Evolutionary conservation across 2,888 invertebrate genomes (phyloP), one percentile per base, ranked within the genome.

Genomic region (Isotomurus palustris): DNA sequence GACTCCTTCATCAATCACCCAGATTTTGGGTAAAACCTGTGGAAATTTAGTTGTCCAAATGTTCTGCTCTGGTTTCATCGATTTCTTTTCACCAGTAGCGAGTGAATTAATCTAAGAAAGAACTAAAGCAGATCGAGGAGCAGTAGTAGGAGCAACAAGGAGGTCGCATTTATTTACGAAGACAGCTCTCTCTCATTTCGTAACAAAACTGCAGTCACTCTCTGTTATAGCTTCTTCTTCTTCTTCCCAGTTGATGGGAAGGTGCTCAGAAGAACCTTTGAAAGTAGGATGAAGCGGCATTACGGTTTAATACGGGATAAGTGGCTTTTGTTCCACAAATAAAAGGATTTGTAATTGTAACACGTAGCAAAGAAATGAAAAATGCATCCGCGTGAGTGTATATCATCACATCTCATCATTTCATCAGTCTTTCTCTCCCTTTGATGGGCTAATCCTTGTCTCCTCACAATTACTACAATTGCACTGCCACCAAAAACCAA

Each of bases 191-290:
- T n/a, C n/a, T n/a, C n/a, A n/a, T n/a, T n/a, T n/a, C n/a, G n/a
- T n/a, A n/a, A n/a, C n/a, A n/a, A n/a, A n/a, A n/a, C n/a, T n/a
- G n/a, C n/a, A n/a, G n/a, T n/a, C n/a, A n/a, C n/a, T n/a, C n/a
- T n/a, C n/a, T n/a, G n/a, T n/a, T n/a, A n/a, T n/a, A n/a, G n/a
- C n/a, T n/a, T n/a, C n/a, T n/a, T n/a, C n/a, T n/a, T n/a, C n/a
- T n/a, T n/a, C n/a, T n/a, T n/a, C n/a, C n/a, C n/a, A n/a, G n/a
- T 35, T 57, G 36, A 51, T 52, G 45, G 40, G 56, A 44, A 36
- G 35, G 28, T 58, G 53, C 45, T 58, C 36, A 41, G 49, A 27
- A 54, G 35, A 56, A 56, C 38, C 40, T 40, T 12, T n/a, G 19
- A 22, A 8, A 5, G 17, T n/a, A 19, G 5, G 4, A 17, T 29